A percentile compares a stretch with the other conserved stretches of the same genome.
Evolutionary conservation across 2,797 vertebrate genomes (phyloP).

Genomic region (Danio tinwini): DNA sequence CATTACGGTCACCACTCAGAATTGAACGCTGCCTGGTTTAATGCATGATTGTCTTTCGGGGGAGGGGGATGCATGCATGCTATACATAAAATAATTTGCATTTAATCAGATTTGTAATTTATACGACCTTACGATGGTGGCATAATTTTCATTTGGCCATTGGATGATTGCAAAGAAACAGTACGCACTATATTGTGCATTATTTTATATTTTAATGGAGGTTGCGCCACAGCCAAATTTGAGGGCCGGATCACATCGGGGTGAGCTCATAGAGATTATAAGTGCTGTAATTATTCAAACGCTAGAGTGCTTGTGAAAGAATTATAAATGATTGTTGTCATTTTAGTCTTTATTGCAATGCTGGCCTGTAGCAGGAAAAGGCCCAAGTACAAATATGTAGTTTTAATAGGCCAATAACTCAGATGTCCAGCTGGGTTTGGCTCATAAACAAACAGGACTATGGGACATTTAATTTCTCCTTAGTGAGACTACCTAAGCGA

Average conservation of each 20-base stretch:
- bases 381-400: constrained; percentile 71
- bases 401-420: constrained; percentile 84
- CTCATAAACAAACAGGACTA: constrained; percentile 44
- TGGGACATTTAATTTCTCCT: constrained; percentile 22
- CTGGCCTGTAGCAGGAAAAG: constrained; percentile 71
- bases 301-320: constrained; percentile 66
- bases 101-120: too few species aligned
- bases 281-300: constrained; percentile 65
- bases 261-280: constrained; percentile 58
- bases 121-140: background rate
- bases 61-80: background rate
- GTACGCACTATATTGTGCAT: background rate
- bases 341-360: constrained; percentile 73
- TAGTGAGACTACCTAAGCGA: constrained; percentile 14
- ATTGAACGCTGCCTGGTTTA: constrained; percentile 20
- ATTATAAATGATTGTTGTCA: constrained; percentile 79
- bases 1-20: constrained; percentile 11
- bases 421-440: constrained; percentile 72
- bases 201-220: constrained; percentile 10
- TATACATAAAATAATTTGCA: background rate
- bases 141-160: background rate
- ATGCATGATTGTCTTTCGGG: background rate
- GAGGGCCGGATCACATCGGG: constrained; percentile 49
- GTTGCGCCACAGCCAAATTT: constrained; percentile 54
- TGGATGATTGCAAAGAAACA: constrained; percentile 1